A percentile compares a stretch with the other conserved stretches of the same genome.
phyloP scores from a whole-genome alignment of 1,140 invertebrate genomes.

The Rhopalosiphum maidis region DNA sequence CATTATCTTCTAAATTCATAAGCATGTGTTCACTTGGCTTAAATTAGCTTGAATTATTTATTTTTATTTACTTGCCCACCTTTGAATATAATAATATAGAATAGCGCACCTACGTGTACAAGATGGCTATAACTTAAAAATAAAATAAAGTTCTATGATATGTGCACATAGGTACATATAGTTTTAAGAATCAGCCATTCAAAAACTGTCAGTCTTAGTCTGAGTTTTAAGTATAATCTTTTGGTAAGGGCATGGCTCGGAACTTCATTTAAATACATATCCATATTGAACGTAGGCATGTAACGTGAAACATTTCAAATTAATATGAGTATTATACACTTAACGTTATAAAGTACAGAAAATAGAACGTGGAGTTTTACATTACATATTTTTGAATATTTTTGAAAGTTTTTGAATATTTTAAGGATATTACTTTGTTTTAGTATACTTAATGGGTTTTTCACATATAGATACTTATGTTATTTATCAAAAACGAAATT shows the following conservation, averaged over 20 bases:
- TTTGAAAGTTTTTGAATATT: background rate
- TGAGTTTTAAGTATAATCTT: background rate
- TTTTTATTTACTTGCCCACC: too few species aligned
- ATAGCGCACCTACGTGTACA: too few species aligned
- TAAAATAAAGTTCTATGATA: too few species aligned
- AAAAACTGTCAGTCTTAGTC: background rate
- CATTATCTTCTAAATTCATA: too few species aligned
- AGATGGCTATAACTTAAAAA: too few species aligned
- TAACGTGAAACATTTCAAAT: background rate
- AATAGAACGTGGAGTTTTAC: background rate
- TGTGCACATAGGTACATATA: background rate
- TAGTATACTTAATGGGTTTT: background rate
- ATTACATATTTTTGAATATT: background rate
- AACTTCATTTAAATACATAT: background rate
- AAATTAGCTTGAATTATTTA: too few species aligned
- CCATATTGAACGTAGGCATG: background rate
- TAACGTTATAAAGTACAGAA: background rate
- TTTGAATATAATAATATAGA: background rate
- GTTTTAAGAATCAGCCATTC: background rate
- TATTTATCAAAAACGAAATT: background rate
- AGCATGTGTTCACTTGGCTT: too few species aligned
- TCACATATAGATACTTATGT: background rate
- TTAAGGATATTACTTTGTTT: background rate
- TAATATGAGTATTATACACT: background rate
- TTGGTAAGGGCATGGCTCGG: background rate